Evolutionary conservation across 2,888 invertebrate species (phyloP), one percentile per base, ranked within the genome.

Genomic region (Choreutis nemorana): DNA sequence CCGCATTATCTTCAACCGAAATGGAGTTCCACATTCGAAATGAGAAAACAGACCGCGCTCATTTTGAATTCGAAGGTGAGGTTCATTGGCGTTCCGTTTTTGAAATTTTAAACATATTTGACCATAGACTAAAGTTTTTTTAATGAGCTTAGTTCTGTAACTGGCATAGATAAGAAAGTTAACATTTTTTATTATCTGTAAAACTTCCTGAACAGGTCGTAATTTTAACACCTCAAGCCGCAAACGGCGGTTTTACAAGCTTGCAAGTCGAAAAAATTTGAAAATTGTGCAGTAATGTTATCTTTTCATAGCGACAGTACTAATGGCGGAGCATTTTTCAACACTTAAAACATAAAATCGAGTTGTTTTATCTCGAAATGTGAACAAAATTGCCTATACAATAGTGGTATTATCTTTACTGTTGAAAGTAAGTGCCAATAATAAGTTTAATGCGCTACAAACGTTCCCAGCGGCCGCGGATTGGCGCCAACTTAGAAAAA

Each of bases 351-450:
- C 65, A 62, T 63, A 65, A 66, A 53, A 66, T 65, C 61, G 60
- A 64, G 53, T 46, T 51, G 49, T 56, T 60, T 71, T 70, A 70
- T 66, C 67, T 52, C 51, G 49, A 58, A 64, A 66, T 65, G 61
- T 61, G 62, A 59, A 68, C 62, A 55, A 51, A 65, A 68, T 57
- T 52, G 52, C 61, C 56, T 60, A 56, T 64, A 67, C 66, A 66
- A 70, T 68, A 62, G 55, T 48, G 57, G 59, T 49, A 60, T 68
- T 68, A 72, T 72, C 68, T 71, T 71, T 67, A 70, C 56, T 57
- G 58, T 59, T 49, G 43, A 44, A 42, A 61, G 55, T 71, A 66
- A 73, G 63, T 64, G 64, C 56, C 63, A 66, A 68, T 72, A 71
- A 71, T 63, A 64, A 63, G 58, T 70, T 70, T 64, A 65, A 66